Evolutionary conservation across 2,888 invertebrate species (phyloP).

Genomic region (Rotaria socialis): DNA sequence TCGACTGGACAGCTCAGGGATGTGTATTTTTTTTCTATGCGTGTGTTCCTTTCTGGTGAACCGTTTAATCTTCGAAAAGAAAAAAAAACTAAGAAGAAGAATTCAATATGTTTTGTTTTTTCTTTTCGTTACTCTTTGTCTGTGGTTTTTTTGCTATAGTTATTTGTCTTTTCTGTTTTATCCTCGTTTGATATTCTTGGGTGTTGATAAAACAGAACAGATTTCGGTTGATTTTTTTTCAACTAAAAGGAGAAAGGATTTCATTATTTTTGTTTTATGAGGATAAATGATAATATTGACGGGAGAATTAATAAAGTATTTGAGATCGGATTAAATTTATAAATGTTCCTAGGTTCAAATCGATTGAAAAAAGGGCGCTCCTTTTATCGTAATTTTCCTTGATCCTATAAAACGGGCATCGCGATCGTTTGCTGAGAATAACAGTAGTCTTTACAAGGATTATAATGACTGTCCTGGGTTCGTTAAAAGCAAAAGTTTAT

Average conservation of each 20-base stretch:
- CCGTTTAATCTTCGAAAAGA: slow-evolving; percentile 22
- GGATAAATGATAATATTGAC: neutral
- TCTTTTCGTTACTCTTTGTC: slow-evolving; percentile 4
- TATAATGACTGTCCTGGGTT: no score
- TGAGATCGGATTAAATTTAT: neutral
- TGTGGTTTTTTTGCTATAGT: slow-evolving; percentile 15
- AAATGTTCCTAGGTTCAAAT: no score
- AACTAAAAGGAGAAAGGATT: neutral
- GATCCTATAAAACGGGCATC: no score
- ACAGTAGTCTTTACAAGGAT: no score
- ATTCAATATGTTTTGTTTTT: slow-evolving; percentile 4
- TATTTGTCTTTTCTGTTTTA: slow-evolving; percentile 5
- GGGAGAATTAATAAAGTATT: neutral
- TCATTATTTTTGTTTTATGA: neutral
- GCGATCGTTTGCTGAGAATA: no score
- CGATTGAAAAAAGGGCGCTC: no score
- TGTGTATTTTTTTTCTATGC: neutral
- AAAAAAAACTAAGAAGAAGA: neutral
- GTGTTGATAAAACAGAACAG: slow-evolving; percentile 22
- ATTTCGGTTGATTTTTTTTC: slow-evolving; percentile 20
- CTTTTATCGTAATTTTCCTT: no score
- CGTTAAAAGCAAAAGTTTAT: no score
- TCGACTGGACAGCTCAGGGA: slow-evolving; percentile 18
- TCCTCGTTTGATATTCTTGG: neutral
- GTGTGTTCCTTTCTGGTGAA: slow-evolving; percentile 29